Base-by-base conservation (phyloP, 2,888 invertebrate genomes). In the Phoenoteleia sp. region DNA sequence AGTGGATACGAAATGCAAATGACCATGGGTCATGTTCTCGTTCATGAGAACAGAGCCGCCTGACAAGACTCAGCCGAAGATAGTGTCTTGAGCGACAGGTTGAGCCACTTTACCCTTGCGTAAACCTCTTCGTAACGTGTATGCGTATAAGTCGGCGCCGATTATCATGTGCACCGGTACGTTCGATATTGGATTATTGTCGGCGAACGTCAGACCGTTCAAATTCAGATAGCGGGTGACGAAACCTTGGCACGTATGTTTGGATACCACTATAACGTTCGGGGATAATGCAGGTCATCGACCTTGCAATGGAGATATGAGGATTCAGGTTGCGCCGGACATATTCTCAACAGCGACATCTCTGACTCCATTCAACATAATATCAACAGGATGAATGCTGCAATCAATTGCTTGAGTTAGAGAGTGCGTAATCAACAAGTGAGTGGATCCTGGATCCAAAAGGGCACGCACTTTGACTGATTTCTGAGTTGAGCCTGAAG, bases 371-470 rank as follows among this genome's bases (percentile, higher is more conserved):
- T n/a, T 27, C 27, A 25, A 3, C 5, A 9, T 54, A n/a, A 27
- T 27, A 9, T 6, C n/a, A n/a, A n/a, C 27, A 0, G 54, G 27
- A n/a, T 54, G 15, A 1, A 27, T 27, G 5, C 54, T 25, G 27
- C 27, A 27, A 25, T 3, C 3, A 6, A 54, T 7, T 15, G 15
- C 9, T 6, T 54, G 15, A 3, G 39, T 21, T 9, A 60, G 39
- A 3, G 19, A 19, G n/a, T 23, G 6, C 1, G 60, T 60, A 1
- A 54, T 15, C 4, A 54, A 27, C 3, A 27, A n/a, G 7, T 54
- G 54, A 7, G 54, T 54, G 21, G 39, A 60, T 2, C 60, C 60
- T 60, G 36, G 60, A 19, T 39, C 60, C 13, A 60, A 4, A 6
- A 60, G n/a, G 3, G 33, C 60, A 0, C 60, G 60, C 2, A 39